A percentile compares a stretch with the other conserved stretches of the same genome.
phyloP scores from a whole-genome alignment of 2,113 vertebrate species.

The Vulpes lagopus region DNA sequence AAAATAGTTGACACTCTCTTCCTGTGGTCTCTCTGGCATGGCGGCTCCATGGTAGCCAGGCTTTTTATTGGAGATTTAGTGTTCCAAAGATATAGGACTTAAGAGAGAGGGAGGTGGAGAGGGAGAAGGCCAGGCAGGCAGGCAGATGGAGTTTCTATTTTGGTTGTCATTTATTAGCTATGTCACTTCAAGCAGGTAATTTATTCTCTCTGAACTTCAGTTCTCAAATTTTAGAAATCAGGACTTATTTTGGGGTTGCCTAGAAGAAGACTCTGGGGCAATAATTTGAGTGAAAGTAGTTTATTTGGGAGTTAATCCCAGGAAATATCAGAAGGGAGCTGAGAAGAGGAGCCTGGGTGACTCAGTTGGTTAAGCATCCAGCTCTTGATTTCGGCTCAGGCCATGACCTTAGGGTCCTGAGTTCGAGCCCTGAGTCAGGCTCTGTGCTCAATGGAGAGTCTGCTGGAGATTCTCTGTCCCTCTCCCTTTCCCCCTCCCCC shows the following conservation, averaged over 20 bases:
- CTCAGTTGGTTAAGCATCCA: no score
- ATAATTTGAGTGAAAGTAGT: conserved; percentile 23
- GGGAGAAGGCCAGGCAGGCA: not conserved
- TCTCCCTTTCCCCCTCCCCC: no score
- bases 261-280: conserved; percentile 6
- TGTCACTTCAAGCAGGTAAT: conserved; percentile 8
- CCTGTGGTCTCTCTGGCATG: not conserved
- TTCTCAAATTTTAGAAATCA: conserved; percentile 34
- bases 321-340: conserved; percentile 14
- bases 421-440: no score
- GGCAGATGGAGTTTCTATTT: not conserved
- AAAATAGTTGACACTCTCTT: not conserved
- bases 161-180: conserved; percentile 1
- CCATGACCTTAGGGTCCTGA: no score
- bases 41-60: not conserved
- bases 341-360: not conserved
- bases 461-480: no score
- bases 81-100: not conserved
- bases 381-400: no score
- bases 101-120: not conserved
- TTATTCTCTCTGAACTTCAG: not conserved
- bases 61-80: not conserved
- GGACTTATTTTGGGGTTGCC: conserved; percentile 7
- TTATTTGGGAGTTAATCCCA: conserved; percentile 30
- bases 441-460: no score